phyloP scores from a whole-genome alignment of 2,888 invertebrate species.

The Elmis aenea region DNA sequence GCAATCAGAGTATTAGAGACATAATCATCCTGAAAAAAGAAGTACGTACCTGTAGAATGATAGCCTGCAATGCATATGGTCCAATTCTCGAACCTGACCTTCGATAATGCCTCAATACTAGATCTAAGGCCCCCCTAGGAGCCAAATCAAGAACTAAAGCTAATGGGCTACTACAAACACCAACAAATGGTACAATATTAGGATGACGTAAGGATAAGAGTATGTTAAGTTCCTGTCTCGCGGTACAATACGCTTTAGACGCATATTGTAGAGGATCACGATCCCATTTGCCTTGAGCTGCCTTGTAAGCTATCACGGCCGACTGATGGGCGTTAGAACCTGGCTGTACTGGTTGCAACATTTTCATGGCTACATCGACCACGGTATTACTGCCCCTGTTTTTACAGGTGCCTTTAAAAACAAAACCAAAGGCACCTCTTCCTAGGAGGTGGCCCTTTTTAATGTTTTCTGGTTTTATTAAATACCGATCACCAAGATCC shows the following conservation, averaged over 20 bases:
- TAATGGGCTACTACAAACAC: constrained; percentile 83
- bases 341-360: constrained; percentile 90
- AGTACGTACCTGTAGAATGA: constrained; percentile 70
- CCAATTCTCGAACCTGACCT: constrained; percentile 79
- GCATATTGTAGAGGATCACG: constrained; percentile 88
- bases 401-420: constrained; percentile 76
- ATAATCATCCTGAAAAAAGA: too few species aligned
- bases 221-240: constrained; percentile 90
- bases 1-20: too few species aligned
- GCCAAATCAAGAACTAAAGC: constrained; percentile 87
- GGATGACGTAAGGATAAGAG: constrained; percentile 79
- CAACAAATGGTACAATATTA: constrained; percentile 88
- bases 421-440: constrained; percentile 97
- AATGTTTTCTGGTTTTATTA: constrained; percentile 79
- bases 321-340: constrained; percentile 64
- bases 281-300: constrained; percentile 83
- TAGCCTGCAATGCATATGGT: constrained; percentile 73
- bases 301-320: constrained; percentile 50
- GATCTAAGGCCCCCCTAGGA: constrained; percentile 86
- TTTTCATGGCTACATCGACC: constrained; percentile 86
- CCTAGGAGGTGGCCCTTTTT: constrained; percentile 74
- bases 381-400: constrained; percentile 52
- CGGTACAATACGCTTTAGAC: constrained; percentile 94
- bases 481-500: constrained; percentile 76
- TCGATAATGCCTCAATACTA: constrained; percentile 76